Evolutionary conservation across 2,797 vertebrate species (phyloP).

Genomic region (Leptatherina wallacei): DNA sequence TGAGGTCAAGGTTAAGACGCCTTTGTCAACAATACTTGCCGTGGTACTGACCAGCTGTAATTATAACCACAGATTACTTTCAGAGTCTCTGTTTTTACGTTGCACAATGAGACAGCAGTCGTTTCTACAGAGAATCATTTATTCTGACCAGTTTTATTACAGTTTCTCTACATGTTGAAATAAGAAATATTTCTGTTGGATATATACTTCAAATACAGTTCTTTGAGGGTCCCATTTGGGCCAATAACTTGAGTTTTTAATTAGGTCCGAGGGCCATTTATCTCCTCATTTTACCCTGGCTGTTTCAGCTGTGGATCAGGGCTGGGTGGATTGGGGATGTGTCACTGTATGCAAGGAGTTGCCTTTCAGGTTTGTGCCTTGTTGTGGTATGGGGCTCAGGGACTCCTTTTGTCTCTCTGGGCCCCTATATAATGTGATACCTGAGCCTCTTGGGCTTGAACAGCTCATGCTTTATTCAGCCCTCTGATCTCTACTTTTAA

Average conservation of each 20-base stretch:
- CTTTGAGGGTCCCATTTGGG: constrained; percentile 41
- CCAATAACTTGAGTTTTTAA: constrained; percentile 68
- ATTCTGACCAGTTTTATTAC: neutral
- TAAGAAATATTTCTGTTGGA: neutral
- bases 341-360: constrained; percentile 53
- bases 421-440: constrained; percentile 68
- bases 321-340: constrained; percentile 6
- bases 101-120: neutral
- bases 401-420: constrained; percentile 70
- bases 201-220: constrained; percentile 35
- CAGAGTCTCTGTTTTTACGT: neutral
- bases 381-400: constrained; percentile 49
- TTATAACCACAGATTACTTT: neutral
- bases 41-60: neutral
- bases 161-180: neutral
- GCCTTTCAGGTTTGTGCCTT: constrained; percentile 64
- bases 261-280: constrained; percentile 65
- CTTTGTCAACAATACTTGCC: neutral
- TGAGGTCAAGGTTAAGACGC: neutral
- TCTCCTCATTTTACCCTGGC: constrained; percentile 29
- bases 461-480: constrained; percentile 83
- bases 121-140: neutral
- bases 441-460: constrained; percentile 66
- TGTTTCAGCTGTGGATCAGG: constrained; percentile 47
- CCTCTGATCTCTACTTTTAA: constrained; percentile 77